phyloP scores from a whole-genome alignment of 2,113 vertebrate species.

The Fulmarus glacialis region DNA sequence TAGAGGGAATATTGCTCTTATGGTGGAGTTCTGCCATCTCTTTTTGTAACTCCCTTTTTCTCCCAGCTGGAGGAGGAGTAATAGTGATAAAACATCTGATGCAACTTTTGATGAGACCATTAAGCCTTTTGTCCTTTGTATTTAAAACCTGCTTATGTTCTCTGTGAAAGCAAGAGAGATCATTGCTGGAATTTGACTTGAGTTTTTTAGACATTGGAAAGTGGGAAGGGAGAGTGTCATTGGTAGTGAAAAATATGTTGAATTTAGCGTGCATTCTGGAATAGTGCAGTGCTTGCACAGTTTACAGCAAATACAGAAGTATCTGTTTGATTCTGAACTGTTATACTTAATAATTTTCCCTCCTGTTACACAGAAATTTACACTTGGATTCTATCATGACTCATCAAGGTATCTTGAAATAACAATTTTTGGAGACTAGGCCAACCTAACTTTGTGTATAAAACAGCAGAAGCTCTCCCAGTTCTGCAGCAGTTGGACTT shows the following conservation, averaged over 20 bases:
- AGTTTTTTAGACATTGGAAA: neutral
- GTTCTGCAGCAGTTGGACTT: constrained; percentile 7
- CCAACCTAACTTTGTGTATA: neutral
- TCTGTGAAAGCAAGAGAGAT: neutral
- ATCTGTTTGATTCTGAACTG: neutral
- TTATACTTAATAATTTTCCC: neutral
- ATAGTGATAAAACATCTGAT: neutral
- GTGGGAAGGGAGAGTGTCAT: neutral
- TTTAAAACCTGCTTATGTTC: neutral
- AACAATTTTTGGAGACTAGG: neutral
- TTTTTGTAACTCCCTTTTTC: neutral
- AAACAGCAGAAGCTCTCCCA: neutral
- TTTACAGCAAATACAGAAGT: neutral
- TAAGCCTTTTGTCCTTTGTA: neutral
- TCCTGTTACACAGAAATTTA: neutral
- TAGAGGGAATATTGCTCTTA: neutral
- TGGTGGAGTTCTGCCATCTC: neutral
- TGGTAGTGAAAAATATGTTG: neutral
- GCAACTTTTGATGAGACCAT: neutral
- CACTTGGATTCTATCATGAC: neutral
- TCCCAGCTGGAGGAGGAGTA: neutral
- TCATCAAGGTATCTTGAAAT: neutral
- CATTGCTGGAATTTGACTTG: neutral
- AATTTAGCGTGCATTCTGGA: neutral
- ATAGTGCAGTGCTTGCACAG: neutral